Evolutionary conservation across 2,888 invertebrate genomes (phyloP), one percentile per base, ranked within the genome.

Genomic region (Gortyna flavago): DNA sequence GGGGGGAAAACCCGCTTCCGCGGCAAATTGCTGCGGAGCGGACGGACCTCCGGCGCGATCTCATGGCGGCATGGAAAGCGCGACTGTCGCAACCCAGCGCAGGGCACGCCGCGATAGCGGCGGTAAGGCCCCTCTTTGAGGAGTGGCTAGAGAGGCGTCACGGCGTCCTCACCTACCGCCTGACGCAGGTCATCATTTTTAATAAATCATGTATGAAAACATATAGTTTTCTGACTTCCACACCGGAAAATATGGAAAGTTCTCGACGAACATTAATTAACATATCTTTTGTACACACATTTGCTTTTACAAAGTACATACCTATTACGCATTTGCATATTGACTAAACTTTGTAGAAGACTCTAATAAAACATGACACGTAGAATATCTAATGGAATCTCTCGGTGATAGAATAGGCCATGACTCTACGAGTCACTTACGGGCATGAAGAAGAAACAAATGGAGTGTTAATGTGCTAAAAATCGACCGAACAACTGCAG

Each of bases 321-420:
- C 16, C 59, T 61, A 77, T 66, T 81, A 66, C 69, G 57, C 44
- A 74, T 76, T 69, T 73, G n/a, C 77, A 72, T 80, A 70, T 81
- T 78, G 74, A 82, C 48, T 78, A 38, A 66, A 51, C 51, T 72
- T 65, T 67, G 41, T 66, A 77, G 65, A 66, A 76, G 44, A 78
- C 64, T 75, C 74, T 80, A 77, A 79, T 79, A 75, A 84, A 78
- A 78, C 72, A 82, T 79, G 75, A 82, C 61, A 73, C 79, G 78
- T 70, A 70, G 59, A 41, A 66, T 74, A 81, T 75, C 32, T 38
- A 79, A 79, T 61, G 38, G 75, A 68, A 74, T 75, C 69, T 76
- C 64, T 77, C 38, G 11, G 62, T 72, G 74, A 72, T 75, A 61
- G 72, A 78, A 57, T 66, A 54, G 44, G 51, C 68, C 68, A 69